Percentiles rank a stretch among this genome's conserved stretches.
These are phyloP conservation scores for Spheniscus humboldti DNA, from an alignment of 2,797 vertebrate species.

Conservation along the genomic window DNA sequence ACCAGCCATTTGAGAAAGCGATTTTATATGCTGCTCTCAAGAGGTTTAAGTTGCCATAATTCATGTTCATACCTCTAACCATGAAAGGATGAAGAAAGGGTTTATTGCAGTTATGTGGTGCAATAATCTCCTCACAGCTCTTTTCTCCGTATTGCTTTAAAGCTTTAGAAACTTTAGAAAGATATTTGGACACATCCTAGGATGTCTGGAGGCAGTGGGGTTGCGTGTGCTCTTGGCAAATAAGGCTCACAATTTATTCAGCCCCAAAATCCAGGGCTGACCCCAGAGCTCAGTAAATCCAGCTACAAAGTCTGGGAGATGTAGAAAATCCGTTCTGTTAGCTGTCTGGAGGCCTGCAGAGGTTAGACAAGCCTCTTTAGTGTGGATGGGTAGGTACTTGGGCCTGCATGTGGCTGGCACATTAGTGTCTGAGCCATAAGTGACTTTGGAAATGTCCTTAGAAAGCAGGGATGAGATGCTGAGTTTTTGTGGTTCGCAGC, in stretches of 20 bases:
- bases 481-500: background rate
- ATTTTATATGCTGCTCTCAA: slow-evolving; percentile 15
- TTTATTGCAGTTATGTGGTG: slow-evolving; percentile 26
- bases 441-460: background rate
- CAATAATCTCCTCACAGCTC: background rate
- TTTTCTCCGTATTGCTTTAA: background rate
- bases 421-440: background rate
- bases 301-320: background rate
- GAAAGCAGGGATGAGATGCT: background rate
- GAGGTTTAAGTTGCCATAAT: slow-evolving; percentile 3
- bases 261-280: background rate
- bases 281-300: background rate
- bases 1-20: background rate
- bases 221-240: background rate
- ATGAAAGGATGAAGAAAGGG: slow-evolving; percentile 61
- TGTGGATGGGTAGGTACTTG: background rate
- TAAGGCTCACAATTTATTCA: background rate
- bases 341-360: background rate
- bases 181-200: background rate
- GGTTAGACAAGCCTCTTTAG: background rate
- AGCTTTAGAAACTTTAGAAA: background rate
- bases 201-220: background rate
- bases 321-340: background rate
- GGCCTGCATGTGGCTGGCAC: background rate
- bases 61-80: slow-evolving; percentile 38